Conservation (phyloP, 2,113 vertebrate species). For the Hemiprocne comata region DNA sequence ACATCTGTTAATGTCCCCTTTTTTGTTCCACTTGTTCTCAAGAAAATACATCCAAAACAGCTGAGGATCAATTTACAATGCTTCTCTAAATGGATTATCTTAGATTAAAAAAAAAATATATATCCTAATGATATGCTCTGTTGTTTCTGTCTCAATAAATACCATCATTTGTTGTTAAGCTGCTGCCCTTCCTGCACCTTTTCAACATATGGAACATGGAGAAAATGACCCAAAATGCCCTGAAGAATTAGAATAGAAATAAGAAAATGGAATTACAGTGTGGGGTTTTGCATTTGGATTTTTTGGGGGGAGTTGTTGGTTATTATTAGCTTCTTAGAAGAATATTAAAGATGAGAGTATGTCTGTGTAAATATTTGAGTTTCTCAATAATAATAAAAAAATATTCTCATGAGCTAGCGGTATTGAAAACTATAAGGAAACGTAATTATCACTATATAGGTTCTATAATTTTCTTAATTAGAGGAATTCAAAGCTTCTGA, state of each 20-base stretch:
- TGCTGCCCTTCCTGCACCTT: conserved; percentile 59
- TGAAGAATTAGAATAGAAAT: not conserved
- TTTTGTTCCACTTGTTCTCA: not conserved
- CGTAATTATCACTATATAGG: not conserved
- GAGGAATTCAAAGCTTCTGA: not conserved
- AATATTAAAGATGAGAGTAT: not conserved
- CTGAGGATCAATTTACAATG: not conserved
- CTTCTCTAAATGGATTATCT: conserved; percentile 1
- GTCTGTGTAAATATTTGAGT: not conserved
- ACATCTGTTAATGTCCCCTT: not conserved
- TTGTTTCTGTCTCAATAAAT: conserved; percentile 68
- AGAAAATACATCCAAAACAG: not conserved
- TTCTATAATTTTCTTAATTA: not conserved
- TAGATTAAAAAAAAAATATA: conserved; percentile 12
- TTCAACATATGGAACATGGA: conserved; percentile 43
- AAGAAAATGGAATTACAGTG: not conserved
- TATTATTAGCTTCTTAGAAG: not conserved
- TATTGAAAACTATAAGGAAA: not conserved
- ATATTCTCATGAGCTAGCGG: fast-evolving
- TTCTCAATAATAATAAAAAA: not conserved
- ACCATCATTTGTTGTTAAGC: conserved; percentile 43
- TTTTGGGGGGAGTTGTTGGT: no score
- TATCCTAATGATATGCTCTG: not conserved
- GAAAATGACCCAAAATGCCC: conserved; percentile 35
- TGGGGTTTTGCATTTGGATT: no score